Conservation (phyloP, 2,113 vertebrate genomes). For the Sylvia atricapilla region DNA sequence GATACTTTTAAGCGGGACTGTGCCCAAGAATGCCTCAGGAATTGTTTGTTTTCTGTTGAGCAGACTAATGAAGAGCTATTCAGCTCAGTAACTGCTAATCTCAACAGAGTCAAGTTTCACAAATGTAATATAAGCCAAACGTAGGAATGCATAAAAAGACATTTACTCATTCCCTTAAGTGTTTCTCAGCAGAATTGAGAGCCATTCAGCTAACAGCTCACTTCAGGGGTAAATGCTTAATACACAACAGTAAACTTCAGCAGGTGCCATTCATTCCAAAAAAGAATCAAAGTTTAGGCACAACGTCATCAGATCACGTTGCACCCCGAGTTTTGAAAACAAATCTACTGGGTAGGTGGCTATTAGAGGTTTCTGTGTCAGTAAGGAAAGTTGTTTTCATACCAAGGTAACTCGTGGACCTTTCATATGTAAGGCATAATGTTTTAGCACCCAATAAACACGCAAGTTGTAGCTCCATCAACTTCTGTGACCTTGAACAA, state of each 20-base stretch:
- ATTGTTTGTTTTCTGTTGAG: background rate
- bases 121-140: background rate
- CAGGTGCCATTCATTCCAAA: background rate
- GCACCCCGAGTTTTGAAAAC: background rate
- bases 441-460: background rate
- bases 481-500: background rate
- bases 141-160: background rate
- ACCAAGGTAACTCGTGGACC: background rate
- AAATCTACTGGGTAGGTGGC: background rate
- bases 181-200: background rate
- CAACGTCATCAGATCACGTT: background rate
- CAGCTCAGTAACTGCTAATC: background rate
- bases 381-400: background rate
- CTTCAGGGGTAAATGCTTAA: background rate
- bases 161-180: background rate
- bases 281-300: background rate
- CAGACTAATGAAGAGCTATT: background rate
- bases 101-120: background rate
- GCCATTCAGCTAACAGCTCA: background rate
- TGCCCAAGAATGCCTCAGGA: background rate
- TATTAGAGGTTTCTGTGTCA: background rate
- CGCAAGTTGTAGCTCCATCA: background rate
- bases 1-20: background rate
- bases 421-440: background rate
- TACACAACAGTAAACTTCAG: background rate